Percentiles rank a stretch among this genome's conserved stretches.
phyloP scores from a whole-genome alignment of 2,113 vertebrate genomes.

The Ivindomyrus marchei region DNA sequence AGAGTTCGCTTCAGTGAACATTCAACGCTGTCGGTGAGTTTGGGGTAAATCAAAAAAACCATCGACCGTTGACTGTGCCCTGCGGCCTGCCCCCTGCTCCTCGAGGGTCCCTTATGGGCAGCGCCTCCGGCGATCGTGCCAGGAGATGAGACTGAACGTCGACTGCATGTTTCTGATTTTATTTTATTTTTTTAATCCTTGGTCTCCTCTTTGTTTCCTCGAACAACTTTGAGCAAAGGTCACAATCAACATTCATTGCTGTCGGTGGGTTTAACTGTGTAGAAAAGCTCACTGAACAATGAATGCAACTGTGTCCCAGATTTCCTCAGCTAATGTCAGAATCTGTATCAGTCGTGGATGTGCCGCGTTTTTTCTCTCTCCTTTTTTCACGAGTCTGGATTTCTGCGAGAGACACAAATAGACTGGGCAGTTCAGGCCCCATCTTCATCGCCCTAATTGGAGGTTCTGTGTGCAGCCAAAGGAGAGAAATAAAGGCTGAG shows the following conservation, averaged over 20 bases:
- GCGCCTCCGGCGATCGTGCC: conserved; percentile 30
- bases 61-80: conserved; percentile 99
- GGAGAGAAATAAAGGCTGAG: conserved; percentile 63
- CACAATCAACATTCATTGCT: conserved; percentile 99
- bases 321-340: conserved; percentile 43
- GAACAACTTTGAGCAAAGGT: conserved; percentile 64
- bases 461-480: conserved; percentile 61
- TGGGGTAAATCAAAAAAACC: conserved; percentile 90
- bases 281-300: conserved; percentile 99
- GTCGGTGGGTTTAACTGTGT: conserved; percentile 98
- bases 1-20: conserved; percentile 77
- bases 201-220: conserved; percentile 26
- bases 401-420: conserved; percentile 58
- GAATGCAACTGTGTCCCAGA: conserved; percentile 98
- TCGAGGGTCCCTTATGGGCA: conserved; percentile 26
- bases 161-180: neutral
- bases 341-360: conserved; percentile 42
- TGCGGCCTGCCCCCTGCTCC: conserved; percentile 62
- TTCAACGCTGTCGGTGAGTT: conserved; percentile 99
- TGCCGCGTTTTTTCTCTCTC: conserved; percentile 45
- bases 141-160: conserved; percentile 34
- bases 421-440: conserved; percentile 52
- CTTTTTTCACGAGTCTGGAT: conserved; percentile 34
- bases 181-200: neutral
- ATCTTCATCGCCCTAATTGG: conserved; percentile 64